phyloP scores from a whole-genome alignment of 2,888 invertebrate genomes.

The Pocota personata region DNA sequence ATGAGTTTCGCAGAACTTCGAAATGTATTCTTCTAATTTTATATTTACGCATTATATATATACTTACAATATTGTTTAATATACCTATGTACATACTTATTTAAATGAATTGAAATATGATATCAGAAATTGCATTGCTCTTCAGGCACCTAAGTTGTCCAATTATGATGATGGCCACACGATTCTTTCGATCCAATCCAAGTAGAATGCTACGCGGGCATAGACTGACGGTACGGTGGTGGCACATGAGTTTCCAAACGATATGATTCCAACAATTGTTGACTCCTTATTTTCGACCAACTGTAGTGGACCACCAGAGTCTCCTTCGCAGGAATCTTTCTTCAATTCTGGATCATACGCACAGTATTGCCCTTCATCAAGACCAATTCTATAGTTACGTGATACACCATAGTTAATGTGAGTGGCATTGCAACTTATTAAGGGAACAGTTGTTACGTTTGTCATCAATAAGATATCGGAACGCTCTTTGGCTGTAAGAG shows the following conservation, averaged over 20 bases:
- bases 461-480: slow-evolving; percentile 72
- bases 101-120: too few relatives aligned
- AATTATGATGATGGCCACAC: too few relatives aligned
- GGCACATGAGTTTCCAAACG: slow-evolving; percentile 75
- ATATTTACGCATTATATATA: too few relatives aligned
- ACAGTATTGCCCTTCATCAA: slow-evolving; percentile 73
- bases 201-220: slow-evolving; percentile 74
- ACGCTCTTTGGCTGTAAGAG: slow-evolving; percentile 62
- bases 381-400: slow-evolving; percentile 51
- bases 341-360: slow-evolving; percentile 68
- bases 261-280: slow-evolving; percentile 75
- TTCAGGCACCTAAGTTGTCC: too few relatives aligned
- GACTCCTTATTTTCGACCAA: slow-evolving; percentile 11
- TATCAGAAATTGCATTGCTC: too few relatives aligned
- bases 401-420: slow-evolving; percentile 40
- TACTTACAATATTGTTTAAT: too few relatives aligned
- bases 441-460: slow-evolving; percentile 70
- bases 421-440: slow-evolving; percentile 61
- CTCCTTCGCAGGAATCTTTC: slow-evolving; percentile 75
- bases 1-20: too few relatives aligned
- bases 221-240: slow-evolving; percentile 58
- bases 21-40: too few relatives aligned
- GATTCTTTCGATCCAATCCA: slow-evolving; percentile 76
- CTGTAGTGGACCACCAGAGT: slow-evolving; percentile 75
- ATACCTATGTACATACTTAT: too few relatives aligned